These are phyloP conservation scores for Arge pagana DNA, from an alignment of 2,888 invertebrate species.

Conservation along the genomic window DNA sequence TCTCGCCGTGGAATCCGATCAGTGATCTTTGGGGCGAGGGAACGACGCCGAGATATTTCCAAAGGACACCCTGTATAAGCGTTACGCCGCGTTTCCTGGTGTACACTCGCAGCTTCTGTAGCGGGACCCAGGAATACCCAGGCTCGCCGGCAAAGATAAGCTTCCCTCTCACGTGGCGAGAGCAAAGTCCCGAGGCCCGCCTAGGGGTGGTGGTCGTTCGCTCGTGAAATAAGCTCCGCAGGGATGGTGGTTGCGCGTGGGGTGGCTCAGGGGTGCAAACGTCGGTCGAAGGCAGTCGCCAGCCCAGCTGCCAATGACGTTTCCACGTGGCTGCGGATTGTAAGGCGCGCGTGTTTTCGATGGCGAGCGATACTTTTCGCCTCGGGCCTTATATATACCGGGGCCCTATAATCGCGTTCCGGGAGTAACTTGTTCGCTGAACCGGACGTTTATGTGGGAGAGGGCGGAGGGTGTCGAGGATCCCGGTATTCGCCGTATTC, in stretches of 20 bases:
- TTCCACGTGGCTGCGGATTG: conserved; percentile 56
- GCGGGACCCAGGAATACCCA: conserved; percentile 32
- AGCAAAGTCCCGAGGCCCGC: conserved; percentile 17
- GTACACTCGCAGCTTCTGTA: conserved; percentile 35
- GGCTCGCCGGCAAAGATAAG: conserved; percentile 49
- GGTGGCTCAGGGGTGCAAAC: conserved; percentile 48
- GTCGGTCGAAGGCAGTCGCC: conserved; percentile 39
- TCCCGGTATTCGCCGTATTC: conserved; percentile 6
- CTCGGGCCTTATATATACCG: conserved; percentile 15
- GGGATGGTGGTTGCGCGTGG: conserved; percentile 55
- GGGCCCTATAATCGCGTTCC: conserved; percentile 21
- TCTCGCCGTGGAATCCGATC: too few species aligned
- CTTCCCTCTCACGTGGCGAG: conserved; percentile 35
- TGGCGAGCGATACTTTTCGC: conserved; percentile 30
- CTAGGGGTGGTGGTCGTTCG: conserved; percentile 46
- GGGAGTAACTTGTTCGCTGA: conserved; percentile 18
- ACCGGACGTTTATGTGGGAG: conserved; percentile 18
- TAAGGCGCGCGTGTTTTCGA: conserved; percentile 58
- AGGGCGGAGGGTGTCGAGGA: conserved; percentile 21
- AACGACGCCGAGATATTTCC: neutral
- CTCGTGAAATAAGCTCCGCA: conserved; percentile 56
- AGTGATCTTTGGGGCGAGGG: neutral
- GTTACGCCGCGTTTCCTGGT: conserved; percentile 18
- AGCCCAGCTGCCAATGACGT: conserved; percentile 56
- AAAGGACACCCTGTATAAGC: conserved; percentile 23